Base-by-base conservation (phyloP, 2,888 invertebrate species). In the Encarsia formosa region DNA sequence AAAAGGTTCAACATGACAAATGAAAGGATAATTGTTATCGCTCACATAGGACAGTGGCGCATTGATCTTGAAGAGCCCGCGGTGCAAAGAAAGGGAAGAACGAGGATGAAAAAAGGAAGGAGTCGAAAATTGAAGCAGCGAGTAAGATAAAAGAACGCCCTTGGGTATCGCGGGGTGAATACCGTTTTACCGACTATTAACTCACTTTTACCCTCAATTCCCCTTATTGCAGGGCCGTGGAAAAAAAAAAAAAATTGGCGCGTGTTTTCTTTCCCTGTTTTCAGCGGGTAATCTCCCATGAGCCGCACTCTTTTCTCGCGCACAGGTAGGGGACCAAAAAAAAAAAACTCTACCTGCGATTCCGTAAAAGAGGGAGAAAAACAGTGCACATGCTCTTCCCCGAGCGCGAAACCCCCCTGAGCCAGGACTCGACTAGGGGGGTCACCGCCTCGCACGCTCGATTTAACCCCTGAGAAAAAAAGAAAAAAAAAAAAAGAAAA, bases 101-200 rank as follows among this genome's bases (percentile, higher is more conserved):
- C 34, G 58, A 54, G 49, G 55, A 58, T 40, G 54, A 52, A 54
- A 55, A 44, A 26, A 50, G 40, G 23, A 54, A 46, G 3, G 11
- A 15, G 43, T 42, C 20, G 29, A 39, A 23, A 51, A 46, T 45
- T 39, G 51, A 55, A 52, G 49, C 46, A 45, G 54, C 46, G 48
- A 42, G 52, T 49, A 44, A 52, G 51, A 51, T 51, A 52, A 52
- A 60, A 59, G 46, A 63, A 63, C 62, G 63, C 60, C 56, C 57
- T 38, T 48, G 52, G 52, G 61, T 70, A 71, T 72, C 70, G 70
- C 63, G 56, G 67, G 67, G 65, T 71, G 73, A 73, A 72, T 71
- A 67, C 72, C 71, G 73, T 72, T 73, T 73, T 73, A 73, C 73
- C 73, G 69, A 73, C 73, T 73, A 73, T 73, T 73, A 73, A 73